Evolutionary conservation across 2,113 vertebrate species (phyloP).

Genomic region (Pica pica): DNA sequence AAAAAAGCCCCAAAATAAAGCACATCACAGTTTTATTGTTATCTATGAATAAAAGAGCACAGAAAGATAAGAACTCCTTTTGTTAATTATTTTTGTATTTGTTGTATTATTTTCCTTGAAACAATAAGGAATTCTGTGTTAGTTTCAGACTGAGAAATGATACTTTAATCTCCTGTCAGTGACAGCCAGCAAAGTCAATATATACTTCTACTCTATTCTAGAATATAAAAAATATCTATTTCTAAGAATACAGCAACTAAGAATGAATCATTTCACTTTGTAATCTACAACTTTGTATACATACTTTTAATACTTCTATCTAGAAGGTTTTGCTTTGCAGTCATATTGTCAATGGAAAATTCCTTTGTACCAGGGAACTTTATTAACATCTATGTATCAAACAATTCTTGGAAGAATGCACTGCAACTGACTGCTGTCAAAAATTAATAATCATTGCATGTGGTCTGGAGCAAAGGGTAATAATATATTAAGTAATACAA

Average conservation of each 20-base stretch:
- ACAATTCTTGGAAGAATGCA: neutral
- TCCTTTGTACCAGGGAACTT: neutral
- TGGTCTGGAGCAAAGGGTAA: neutral
- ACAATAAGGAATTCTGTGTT: neutral
- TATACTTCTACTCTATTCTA: neutral
- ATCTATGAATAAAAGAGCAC: neutral
- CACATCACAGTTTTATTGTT: neutral
- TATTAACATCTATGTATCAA: neutral
- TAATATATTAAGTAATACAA: neutral
- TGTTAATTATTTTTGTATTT: neutral
- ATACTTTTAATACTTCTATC: neutral
- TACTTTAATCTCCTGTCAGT: neutral
- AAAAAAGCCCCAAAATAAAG: fast-evolving
- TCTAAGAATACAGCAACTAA: neutral
- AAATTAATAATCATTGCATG: neutral
- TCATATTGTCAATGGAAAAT: neutral
- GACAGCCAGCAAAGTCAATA: neutral
- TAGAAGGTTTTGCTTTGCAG: neutral
- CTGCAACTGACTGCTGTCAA: neutral
- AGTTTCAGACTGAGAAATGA: neutral
- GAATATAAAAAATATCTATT: neutral
- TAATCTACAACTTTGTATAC: neutral
- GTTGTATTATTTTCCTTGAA: neutral
- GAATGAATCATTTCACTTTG: fast-evolving
- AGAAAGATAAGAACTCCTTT: neutral